Percentiles rank a stretch among this genome's conserved stretches.
phyloP scores from a whole-genome alignment of 2,797 vertebrate genomes.

The Distichodus sexfasciatus region DNA sequence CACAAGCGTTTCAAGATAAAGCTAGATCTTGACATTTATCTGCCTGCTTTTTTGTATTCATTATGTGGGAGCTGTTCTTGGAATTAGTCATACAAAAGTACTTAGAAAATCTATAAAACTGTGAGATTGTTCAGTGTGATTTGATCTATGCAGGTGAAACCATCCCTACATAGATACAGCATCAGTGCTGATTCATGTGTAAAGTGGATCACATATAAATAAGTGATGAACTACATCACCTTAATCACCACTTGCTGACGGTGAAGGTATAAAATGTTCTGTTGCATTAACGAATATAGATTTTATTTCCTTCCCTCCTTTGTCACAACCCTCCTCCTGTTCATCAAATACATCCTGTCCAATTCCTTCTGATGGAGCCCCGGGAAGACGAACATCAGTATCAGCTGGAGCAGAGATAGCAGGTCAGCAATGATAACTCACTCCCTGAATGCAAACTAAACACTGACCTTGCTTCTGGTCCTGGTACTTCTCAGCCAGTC shows the following conservation, averaged over 20 bases:
- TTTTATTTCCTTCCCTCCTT: not conserved
- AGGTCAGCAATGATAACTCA: conserved; percentile 16
- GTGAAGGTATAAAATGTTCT: not conserved
- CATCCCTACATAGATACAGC: too few species aligned
- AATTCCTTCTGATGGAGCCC: not conserved
- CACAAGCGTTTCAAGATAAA: not conserved
- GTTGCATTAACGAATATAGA: conserved; percentile 15
- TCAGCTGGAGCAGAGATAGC: not conserved
- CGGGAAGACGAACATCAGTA: not conserved
- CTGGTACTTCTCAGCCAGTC: not conserved
- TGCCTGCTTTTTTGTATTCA: not conserved
- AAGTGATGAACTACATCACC: not conserved
- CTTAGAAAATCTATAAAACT: not conserved
- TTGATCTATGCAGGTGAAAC: not conserved
- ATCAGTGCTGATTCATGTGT: too few species aligned
- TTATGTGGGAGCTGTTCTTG: not conserved
- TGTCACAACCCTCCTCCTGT: not conserved
- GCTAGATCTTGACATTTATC: not conserved
- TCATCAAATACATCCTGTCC: not conserved
- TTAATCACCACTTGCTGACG: not conserved
- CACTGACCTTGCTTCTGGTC: not conserved
- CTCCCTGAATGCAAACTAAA: not conserved
- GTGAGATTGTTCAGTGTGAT: not conserved
- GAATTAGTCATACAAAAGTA: not conserved
- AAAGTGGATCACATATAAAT: too few species aligned